These are phyloP conservation scores for Gorsachius magnificus DNA, from an alignment of 2,797 vertebrate genomes.

Conservation along the genomic window DNA sequence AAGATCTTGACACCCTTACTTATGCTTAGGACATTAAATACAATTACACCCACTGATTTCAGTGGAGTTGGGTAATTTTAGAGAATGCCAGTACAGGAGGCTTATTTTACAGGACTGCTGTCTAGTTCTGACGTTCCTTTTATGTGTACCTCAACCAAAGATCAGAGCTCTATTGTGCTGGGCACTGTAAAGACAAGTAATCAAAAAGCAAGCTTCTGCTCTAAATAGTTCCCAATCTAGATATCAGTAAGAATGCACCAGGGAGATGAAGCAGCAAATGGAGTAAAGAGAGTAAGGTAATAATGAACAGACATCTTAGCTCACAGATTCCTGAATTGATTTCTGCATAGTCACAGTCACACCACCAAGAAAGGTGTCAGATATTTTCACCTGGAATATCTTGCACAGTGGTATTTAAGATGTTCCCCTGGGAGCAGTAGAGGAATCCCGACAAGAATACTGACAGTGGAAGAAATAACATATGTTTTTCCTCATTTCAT, in stretches of 20 bases:
- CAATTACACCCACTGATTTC: background rate
- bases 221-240: background rate
- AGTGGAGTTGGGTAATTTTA: background rate
- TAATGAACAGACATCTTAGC: background rate
- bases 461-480: background rate
- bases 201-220: background rate
- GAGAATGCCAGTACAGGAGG: background rate
- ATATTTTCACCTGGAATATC: background rate
- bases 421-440: background rate
- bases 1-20: background rate
- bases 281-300: background rate
- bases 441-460: background rate
- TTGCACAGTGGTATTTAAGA: background rate
- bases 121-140: slow-evolving; percentile 23
- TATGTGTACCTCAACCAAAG: background rate
- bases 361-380: background rate
- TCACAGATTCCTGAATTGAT: background rate
- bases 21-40: background rate
- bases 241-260: background rate
- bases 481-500: background rate
- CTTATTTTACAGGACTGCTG: background rate
- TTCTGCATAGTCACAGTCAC: background rate
- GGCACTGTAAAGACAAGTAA: background rate
- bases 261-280: background rate
- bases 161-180: background rate